Base-by-base conservation (phyloP, 2,113 vertebrate species). In the Oenanthe oenanthe region DNA sequence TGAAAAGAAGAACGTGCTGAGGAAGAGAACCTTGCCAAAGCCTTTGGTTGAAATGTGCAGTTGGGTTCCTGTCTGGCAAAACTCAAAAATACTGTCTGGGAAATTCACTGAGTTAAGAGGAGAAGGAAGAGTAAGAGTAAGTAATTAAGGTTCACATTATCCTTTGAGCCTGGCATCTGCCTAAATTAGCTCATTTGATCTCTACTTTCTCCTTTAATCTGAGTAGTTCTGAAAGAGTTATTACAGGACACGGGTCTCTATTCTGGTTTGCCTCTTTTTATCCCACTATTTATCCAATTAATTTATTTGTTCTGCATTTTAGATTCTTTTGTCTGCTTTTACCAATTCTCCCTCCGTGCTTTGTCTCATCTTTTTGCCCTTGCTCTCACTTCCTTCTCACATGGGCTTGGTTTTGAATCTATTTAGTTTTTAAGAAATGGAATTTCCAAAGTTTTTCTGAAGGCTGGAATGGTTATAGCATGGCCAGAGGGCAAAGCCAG, bases 151-250 rank as follows among this genome's bases (percentile, higher is more conserved):
- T 75, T 68, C 77, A 65, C 43, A 70, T 89, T 91, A 89, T 84
- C 73, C 80, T 93, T 51, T 74, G 42, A 92, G 89, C 36, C 60
- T 82, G 57, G 76, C n/a, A 92, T 89, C 80, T 91, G 42, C 93
- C 93, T 89, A 85, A 95, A 93, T 93, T 63, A 93, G 31, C 31
- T 72, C 13, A 17, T 93, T 92, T 97, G 91, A 93, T 89, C 93
- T 96, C 58, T 65, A 38, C 77, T 87, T 95, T 95, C 84, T 65
- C 77, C 89, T 93, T 91, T 96, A 92, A 95, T 87, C 61, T 67
- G 16, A 78, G 42, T 24, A 92, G 84, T 92, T 87, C 75, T 87
- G 40, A 65, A 91, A 77, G 80, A 88, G 47, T 81, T 96, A 92
- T 87, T 92, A 77, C 65, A 95, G 60, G 43, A 67, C 63, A 73